Base-by-base conservation (phyloP, 2,888 invertebrate species). In the Odiellus spinosus region DNA sequence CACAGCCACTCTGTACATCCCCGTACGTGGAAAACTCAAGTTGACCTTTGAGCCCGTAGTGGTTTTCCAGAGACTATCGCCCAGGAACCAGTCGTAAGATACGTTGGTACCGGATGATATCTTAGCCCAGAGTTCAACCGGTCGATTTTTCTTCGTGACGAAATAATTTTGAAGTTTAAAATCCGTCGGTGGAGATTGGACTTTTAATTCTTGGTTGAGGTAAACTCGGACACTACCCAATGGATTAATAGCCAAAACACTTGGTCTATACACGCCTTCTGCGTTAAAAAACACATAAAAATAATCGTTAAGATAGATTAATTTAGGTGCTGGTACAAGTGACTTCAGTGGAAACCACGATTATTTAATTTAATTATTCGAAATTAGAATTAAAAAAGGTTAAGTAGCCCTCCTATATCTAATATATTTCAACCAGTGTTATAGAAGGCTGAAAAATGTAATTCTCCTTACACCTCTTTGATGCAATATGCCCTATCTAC, bases 51-150 rank as follows among this genome's bases (percentile, higher is more conserved):
- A 21, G 18, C 48, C 47, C 38, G 44, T 15, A 12, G 45, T 47
- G 6, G 54, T 47, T 3, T 57, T 38, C 26, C 59, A 59, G 11
- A 56, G 56, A 41, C 60, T 57, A 49, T 63, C 63, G 3, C 60
- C 62, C 44, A 64, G 51, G 40, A 58, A 57, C 64, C 64, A 64
- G 47, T 58, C 58, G 50, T 56, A 63, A 6, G 60, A 59, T 5
- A 64, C 60, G 52, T 63, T 59, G 1, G 61, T 59, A 14, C 64
- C 64, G 5, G 52, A 44, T 1, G 38, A 40, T 3, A 60, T 47
- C 12, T 48, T 49, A 6, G 8, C 8, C 8, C 8, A 4, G 1
- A 59, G 62, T 20, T 46, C 53, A 33, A 64, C 51, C 3, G 44
- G 51, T 0, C 55, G 45, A 15, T 47, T 50, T 20, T 59, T 52